Evolutionary conservation across 2,888 invertebrate genomes (phyloP).

Genomic region (Phortica okadai): DNA sequence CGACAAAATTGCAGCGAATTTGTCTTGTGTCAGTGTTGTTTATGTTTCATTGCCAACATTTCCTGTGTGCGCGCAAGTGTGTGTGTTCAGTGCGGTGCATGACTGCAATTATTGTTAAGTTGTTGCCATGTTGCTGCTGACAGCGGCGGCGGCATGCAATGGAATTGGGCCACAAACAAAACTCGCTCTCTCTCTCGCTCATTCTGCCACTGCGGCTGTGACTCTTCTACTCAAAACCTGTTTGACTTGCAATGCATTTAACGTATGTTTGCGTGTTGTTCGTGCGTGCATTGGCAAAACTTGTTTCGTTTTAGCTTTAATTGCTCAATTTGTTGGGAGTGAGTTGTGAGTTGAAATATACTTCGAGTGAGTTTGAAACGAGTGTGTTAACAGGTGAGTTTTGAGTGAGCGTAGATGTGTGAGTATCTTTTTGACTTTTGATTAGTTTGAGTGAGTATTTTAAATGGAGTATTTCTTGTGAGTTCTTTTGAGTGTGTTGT

Average conservation of each 20-base stretch:
- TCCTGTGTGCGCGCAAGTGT: neutral
- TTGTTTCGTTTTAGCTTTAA: neutral
- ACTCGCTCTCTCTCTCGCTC: neutral
- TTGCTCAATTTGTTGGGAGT: neutral
- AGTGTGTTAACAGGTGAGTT: too few relatives aligned
- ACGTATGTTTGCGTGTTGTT: neutral
- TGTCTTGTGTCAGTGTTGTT: neutral
- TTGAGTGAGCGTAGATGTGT: too few relatives aligned
- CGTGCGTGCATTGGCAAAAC: neutral
- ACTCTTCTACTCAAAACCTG: neutral
- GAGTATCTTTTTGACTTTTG: too few relatives aligned
- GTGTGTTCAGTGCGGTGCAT: neutral
- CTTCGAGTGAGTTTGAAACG: too few relatives aligned
- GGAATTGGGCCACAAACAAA: neutral
- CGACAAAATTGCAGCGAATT: constrained; percentile 28
- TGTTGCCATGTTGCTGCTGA: constrained; percentile 1
- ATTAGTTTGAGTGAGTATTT: too few relatives aligned
- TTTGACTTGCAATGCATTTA: neutral
- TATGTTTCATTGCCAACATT: constrained; percentile 20
- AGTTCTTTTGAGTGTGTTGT: neutral
- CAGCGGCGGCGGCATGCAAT: neutral
- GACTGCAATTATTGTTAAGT: neutral
- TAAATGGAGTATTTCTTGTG: neutral
- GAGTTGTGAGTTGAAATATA: too few relatives aligned
- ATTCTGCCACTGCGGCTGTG: too few relatives aligned